These are phyloP conservation scores for Bujurquina vittata DNA, from an alignment of 2,113 vertebrate genomes.

Conservation along the genomic window DNA sequence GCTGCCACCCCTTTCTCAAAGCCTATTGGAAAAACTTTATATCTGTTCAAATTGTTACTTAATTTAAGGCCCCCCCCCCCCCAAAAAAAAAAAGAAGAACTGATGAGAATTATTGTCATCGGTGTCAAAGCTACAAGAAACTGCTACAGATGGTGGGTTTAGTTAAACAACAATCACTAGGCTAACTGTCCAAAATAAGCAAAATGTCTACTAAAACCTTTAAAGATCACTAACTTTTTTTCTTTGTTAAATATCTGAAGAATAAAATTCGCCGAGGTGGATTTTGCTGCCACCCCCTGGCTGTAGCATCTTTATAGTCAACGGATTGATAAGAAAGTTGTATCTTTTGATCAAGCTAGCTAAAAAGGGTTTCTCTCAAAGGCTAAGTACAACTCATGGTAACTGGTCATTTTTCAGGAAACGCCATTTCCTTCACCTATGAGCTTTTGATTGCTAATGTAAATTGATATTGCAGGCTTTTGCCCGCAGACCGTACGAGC, in stretches of 20 bases:
- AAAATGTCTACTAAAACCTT: not conserved
- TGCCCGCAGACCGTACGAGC: constrained; percentile 28
- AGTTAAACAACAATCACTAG: not conserved
- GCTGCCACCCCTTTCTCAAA: constrained; percentile 56
- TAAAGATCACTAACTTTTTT: not conserved
- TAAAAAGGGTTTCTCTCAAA: not conserved
- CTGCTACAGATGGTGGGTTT: not conserved
- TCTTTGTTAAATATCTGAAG: rapidly evolving
- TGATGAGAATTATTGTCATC: not conserved
- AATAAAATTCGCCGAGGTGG: not conserved
- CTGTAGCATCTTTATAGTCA: not conserved
- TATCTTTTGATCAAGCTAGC: not conserved
- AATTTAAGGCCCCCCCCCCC: not conserved
- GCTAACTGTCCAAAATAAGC: not conserved
- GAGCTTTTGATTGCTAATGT: constrained; percentile 70
- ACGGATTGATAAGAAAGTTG: not conserved
- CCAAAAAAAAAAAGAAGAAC: not conserved
- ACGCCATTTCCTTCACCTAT: constrained; percentile 52
- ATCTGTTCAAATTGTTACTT: not conserved
- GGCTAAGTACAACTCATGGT: not conserved
- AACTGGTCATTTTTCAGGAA: constrained; percentile 41
- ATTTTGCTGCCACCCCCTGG: not conserved
- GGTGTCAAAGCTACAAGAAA: not conserved
- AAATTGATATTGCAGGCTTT: constrained; percentile 71
- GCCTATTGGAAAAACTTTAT: constrained; percentile 33